Evolutionary conservation across 2,888 invertebrate genomes (phyloP), one percentile per base, ranked within the genome.

Genomic region (Epinotia brunnichana): DNA sequence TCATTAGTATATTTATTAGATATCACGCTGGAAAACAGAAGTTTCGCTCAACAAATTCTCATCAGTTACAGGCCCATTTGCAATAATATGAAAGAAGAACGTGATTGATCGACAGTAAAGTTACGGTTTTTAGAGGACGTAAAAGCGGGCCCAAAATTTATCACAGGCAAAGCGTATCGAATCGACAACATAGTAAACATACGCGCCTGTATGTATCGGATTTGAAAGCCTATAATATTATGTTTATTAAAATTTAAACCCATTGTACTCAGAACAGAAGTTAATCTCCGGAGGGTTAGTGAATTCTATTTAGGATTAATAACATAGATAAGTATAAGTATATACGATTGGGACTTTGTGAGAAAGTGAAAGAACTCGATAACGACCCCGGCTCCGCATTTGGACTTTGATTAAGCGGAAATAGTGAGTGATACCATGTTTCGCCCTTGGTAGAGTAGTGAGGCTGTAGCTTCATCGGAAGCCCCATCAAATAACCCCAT

Each of bases 131-230:
- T 9, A 1, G 35, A 35, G 35, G 35, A 9, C 35, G 35, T 35
- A 9, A 48, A 48, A n/a, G 7, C 44, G 44, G 15, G 15, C 44
- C 13, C 5, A 7, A 48, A 48, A 48, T n/a, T n/a, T 48, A n/a
- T 48, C 48, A 7, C 15, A 48, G 48, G n/a, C 48, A n/a, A n/a
- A 48, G 7, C 48, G 48, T 48, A 10, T 35, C n/a, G 35, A n/a
- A n/a, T n/a, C n/a, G n/a, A n/a, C n/a, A n/a, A 41, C 39, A 19
- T 41, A 39, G 60, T 60, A 60, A 60, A 41, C 60, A 19, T 5
- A 60, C 39, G 11, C 39, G 39, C 41, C 60, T 39, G 19, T 13
- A 21, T 29, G 35, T 2, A 41, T 60, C 60, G 39, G 60, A 39
- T 41, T 60, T 60, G 11, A 41, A 11, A 41, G 39, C 17, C 19